Evolutionary conservation across 2,113 vertebrate species (phyloP).

Genomic region (Stercorarius parasiticus): DNA sequence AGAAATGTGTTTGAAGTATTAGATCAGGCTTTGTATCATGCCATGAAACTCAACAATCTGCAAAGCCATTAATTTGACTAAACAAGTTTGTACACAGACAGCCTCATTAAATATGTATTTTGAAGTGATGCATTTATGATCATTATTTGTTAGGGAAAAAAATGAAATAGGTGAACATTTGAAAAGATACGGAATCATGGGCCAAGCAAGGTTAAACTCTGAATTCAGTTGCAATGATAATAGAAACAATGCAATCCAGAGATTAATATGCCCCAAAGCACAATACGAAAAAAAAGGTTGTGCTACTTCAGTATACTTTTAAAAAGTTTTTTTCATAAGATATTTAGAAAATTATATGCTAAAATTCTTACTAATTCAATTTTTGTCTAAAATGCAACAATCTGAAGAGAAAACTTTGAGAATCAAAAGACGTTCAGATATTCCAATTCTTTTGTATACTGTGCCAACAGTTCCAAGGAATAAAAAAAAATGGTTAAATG

Average conservation of each 20-base stretch:
- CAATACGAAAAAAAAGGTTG: not conserved
- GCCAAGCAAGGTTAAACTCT: not conserved
- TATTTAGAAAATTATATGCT: not conserved
- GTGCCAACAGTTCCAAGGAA: not conserved
- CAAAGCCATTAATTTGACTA: not conserved
- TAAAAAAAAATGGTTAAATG: not conserved
- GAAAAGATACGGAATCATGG: not conserved
- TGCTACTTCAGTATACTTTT: not conserved
- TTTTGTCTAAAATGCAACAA: not conserved
- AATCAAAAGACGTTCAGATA: not conserved
- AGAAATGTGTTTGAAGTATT: not conserved
- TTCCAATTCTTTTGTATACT: not conserved
- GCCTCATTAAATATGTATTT: not conserved
- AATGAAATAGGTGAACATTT: not conserved
- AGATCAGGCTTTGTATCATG: not conserved
- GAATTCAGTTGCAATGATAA: not conserved
- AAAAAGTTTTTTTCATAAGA: accelerated
- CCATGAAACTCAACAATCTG: not conserved
- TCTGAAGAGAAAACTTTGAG: not conserved
- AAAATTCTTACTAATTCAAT: not conserved
- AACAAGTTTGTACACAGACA: not conserved
- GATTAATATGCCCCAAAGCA: not conserved
- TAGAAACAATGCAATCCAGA: not conserved
- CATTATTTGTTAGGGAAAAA: not conserved
- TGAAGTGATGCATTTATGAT: not conserved